phyloP scores from a whole-genome alignment of 1,140 invertebrate genomes.

The Papilio dardanus region DNA sequence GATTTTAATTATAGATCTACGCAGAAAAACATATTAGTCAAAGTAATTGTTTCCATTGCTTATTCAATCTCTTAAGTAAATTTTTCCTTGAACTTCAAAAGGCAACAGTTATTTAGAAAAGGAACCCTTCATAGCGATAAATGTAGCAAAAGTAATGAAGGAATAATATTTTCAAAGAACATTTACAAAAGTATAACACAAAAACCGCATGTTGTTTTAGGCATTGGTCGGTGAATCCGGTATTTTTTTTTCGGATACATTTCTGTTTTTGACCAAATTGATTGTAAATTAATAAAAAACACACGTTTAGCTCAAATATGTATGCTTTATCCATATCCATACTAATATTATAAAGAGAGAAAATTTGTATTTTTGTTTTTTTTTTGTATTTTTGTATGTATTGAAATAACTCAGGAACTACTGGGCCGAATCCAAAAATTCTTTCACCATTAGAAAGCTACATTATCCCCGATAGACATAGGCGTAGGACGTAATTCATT shows the following conservation, averaged over 20 bases:
- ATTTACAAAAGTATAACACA: background rate
- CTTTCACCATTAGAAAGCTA: too few species aligned
- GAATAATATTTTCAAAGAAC: background rate
- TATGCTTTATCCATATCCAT: too few species aligned
- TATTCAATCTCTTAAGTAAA: background rate
- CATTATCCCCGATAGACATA: too few species aligned
- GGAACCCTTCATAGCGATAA: background rate
- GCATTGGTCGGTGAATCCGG: background rate
- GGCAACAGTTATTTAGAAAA: slow-evolving; percentile 1
- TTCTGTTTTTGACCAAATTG: background rate
- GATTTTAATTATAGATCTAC: background rate
- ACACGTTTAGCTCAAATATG: background rate
- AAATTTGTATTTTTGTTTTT: too few species aligned
- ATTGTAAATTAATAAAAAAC: background rate
- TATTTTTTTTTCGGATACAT: background rate
- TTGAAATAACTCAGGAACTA: too few species aligned
- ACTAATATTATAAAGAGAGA: too few species aligned
- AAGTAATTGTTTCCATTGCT: background rate
- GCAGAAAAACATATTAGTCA: background rate
- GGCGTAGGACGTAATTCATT: too few species aligned
- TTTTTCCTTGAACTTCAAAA: background rate
- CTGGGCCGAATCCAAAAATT: too few species aligned
- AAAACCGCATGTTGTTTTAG: background rate
- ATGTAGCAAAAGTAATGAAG: background rate
- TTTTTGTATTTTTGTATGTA: too few species aligned